Conservation (phyloP, 2,113 vertebrate species). For the Myotis davidii region DNA sequence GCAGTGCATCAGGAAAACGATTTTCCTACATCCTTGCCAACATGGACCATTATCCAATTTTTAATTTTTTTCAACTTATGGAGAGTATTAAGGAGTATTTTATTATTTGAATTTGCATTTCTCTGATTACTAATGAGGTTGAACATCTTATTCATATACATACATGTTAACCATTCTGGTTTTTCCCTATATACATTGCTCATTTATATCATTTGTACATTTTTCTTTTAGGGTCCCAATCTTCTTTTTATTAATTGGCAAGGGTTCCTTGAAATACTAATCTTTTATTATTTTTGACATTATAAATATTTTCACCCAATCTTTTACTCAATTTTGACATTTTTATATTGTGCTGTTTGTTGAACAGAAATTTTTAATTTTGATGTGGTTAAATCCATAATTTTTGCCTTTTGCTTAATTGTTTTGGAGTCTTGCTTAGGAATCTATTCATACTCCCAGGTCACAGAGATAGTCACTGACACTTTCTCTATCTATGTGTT, state of each 20-base stretch:
- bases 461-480: neutral
- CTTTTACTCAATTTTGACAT: neutral
- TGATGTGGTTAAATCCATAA: neutral
- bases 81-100: neutral
- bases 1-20: neutral
- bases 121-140: conserved; percentile 25
- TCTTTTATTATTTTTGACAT: neutral
- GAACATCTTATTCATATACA: neutral
- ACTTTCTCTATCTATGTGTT: conserved; percentile 9
- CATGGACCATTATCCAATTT: neutral
- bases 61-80: neutral
- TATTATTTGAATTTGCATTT: neutral
- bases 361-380: conserved; percentile 34
- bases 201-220: neutral
- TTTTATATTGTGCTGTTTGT: neutral
- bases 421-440: neutral
- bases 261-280: neutral
- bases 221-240: neutral
- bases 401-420: neutral
- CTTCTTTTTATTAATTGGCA: neutral
- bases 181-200: neutral
- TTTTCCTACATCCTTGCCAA: neutral
- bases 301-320: neutral
- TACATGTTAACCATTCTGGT: neutral
- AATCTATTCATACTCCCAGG: neutral